These are phyloP conservation scores for Sardinella longiceps DNA, from an alignment of 2,797 vertebrate genomes.

Conservation along the genomic window DNA sequence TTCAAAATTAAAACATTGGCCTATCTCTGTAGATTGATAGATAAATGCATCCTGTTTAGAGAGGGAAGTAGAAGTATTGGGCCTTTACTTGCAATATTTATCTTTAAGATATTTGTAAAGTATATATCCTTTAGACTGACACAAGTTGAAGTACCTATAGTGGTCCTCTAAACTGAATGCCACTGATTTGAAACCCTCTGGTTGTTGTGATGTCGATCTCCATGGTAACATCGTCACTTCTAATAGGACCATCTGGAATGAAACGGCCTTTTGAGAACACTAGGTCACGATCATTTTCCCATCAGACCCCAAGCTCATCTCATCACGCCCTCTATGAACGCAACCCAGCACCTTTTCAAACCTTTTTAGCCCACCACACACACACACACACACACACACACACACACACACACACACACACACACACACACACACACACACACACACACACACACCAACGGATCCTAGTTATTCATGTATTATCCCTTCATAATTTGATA, in stretches of 20 bases:
- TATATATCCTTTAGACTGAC: background rate
- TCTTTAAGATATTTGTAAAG: background rate
- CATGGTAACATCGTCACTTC: constrained; percentile 10
- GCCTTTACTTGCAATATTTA: background rate
- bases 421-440: background rate
- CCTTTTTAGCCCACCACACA: background rate
- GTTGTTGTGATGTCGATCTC: background rate
- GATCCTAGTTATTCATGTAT: background rate
- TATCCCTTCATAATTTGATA: background rate
- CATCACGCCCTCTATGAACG: too few relatives aligned
- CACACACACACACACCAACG: constrained; percentile 18
- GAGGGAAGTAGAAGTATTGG: background rate
- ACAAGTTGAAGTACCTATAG: background rate
- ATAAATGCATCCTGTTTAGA: background rate
- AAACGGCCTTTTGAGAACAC: background rate
- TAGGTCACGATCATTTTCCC: background rate
- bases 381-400: constrained; percentile 14
- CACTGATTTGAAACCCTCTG: background rate
- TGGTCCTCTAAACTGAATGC: background rate
- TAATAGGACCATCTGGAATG: background rate
- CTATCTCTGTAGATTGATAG: background rate
- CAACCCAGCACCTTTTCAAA: constrained; percentile 48
- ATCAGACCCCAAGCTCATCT: background rate
- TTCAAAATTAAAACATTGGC: background rate
- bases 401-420: background rate